Percentiles rank a stretch among this genome's conserved stretches.
These are phyloP conservation scores for Drosophila lacertosa DNA, from an alignment of 1,140 invertebrate species.

Conservation along the genomic window DNA sequence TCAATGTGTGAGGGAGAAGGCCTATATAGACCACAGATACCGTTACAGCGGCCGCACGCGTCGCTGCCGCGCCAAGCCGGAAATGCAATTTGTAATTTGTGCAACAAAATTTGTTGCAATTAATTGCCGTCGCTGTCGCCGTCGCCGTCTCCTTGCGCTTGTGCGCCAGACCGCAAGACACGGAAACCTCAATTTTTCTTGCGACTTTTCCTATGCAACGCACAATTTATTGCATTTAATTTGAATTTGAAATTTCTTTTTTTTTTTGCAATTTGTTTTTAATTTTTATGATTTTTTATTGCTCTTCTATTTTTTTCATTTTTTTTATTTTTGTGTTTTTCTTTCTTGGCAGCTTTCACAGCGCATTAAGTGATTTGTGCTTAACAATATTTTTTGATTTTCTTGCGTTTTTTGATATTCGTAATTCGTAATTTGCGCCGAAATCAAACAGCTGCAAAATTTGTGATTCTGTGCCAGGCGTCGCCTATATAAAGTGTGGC, in stretches of 20 bases:
- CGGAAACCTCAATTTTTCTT: conserved; percentile 70
- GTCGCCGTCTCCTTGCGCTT: conserved; percentile 3
- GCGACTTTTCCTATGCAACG: conserved; percentile 37
- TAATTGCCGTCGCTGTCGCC: conserved; percentile 61
- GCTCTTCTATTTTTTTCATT: too few species aligned
- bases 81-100: conserved; percentile 80
- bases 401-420: conserved; percentile 59
- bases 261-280: conserved; percentile 40
- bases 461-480: conserved; percentile 51
- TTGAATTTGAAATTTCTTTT: conserved; percentile 26
- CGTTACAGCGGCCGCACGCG: conserved; percentile 45
- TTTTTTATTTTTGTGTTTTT: conserved; percentile 8
- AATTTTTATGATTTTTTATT: conserved; percentile 22
- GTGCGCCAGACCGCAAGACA: conserved; percentile 74
- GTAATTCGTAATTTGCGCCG: conserved; percentile 75
- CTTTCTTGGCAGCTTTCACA: conserved; percentile 47
- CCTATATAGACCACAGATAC: conserved; percentile 14
- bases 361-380: conserved; percentile 73
- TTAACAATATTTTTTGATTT: conserved; percentile 66
- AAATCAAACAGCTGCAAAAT: conserved; percentile 80
- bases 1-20: too few species aligned
- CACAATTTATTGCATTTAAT: conserved; percentile 76
- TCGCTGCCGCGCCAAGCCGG: conserved; percentile 65
- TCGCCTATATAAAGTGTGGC: conserved; percentile 75
- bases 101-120: conserved; percentile 76